phyloP scores from a whole-genome alignment of 2,888 invertebrate species.

The Lasioglossum oenotherae region DNA sequence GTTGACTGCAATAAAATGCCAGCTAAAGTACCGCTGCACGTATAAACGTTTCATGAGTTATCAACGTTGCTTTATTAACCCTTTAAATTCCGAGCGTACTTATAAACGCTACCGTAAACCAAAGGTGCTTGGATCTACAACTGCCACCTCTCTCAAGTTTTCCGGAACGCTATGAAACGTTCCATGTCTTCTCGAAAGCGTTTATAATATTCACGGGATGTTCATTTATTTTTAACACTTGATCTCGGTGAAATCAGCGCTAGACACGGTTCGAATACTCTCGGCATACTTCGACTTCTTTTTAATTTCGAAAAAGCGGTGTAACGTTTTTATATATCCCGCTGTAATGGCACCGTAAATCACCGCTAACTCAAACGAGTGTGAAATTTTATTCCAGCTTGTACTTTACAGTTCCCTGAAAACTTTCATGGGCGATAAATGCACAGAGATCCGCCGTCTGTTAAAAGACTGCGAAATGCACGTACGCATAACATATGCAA shows the following conservation, averaged over 20 bases:
- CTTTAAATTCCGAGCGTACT: background rate
- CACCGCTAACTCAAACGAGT: background rate
- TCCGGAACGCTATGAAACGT: background rate
- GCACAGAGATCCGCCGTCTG: background rate
- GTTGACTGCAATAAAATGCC: background rate
- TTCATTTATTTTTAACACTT: too few relatives aligned
- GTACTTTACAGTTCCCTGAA: background rate
- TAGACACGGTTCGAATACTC: background rate
- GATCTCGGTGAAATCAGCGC: too few relatives aligned
- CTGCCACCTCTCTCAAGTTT: background rate
- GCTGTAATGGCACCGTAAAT: background rate
- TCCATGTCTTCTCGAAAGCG: background rate
- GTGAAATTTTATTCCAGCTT: background rate
- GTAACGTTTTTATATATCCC: background rate
- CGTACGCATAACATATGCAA: background rate
- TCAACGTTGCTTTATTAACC: background rate
- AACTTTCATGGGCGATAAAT: background rate
- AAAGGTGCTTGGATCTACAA: background rate
- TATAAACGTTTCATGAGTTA: background rate
- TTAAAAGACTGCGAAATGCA: conserved; percentile 2
- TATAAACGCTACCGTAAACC: background rate
- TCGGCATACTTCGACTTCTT: background rate
- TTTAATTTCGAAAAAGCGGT: background rate
- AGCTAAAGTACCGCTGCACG: background rate
- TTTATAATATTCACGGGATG: background rate